Base-by-base conservation (phyloP, 2,113 vertebrate species). In the Cacatua alba region DNA sequence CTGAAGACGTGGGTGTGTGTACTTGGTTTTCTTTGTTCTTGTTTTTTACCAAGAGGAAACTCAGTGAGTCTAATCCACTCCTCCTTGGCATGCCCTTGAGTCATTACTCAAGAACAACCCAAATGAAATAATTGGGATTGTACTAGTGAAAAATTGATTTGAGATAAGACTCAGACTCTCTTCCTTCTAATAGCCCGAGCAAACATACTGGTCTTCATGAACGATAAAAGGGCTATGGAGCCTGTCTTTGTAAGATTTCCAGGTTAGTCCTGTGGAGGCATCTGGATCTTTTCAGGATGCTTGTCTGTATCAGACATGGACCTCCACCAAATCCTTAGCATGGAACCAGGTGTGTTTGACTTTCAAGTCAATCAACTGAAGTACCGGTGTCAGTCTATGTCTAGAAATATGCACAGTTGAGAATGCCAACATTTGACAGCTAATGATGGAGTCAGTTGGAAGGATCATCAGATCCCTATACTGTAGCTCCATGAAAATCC, bases 401-500 rank as follows among this genome's bases (percentile, higher is more conserved):
- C 91, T 94, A 71, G 78, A 82, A 91, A 77, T 37, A 63, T 3
- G 25, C 1, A 2, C n/a, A 14, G 17, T 35, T 89, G 37, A 49
- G 62, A 55, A 82, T 94, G 81, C 72, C 20, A 62, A 53, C 70
- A 28, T 89, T 63, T 87, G 92, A 96, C 77, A 95, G 70, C 69
- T 63, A 69, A 33, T 7, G 20, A 94, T 63, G 37, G 63, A 92
- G 65, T 69, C 52, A 59, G 35, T 90, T 55, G 65, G 49, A 96
- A 59, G 21, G 23, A 91, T 79, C 70, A 53, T 63, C 16, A n/a
- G 28, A 79, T 76, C 62, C 18, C 46, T 79, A 5, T 43, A 9
- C 55, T 94, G 67, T 55, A 95, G 84, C 52, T 93, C 69, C 62
- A 82, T 35, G 59, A 88, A 95, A 93, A 63, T 76, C 86, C 77